A percentile compares a stretch with the other conserved stretches of the same genome.
Conservation (phyloP, 2,888 invertebrate genomes). For the Caenorhabditis wallacei region DNA sequence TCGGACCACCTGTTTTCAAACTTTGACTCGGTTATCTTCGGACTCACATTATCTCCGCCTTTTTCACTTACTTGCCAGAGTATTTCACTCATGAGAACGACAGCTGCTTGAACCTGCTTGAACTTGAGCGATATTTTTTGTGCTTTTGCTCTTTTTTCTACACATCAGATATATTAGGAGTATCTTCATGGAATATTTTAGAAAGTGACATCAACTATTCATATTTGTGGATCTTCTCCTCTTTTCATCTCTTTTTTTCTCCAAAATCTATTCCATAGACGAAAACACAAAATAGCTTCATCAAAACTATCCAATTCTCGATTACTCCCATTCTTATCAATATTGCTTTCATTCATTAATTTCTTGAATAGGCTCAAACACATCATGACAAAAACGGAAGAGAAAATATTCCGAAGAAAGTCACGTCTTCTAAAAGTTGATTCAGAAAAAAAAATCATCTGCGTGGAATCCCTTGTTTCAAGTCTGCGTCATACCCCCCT, state of each 20-base stretch:
- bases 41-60: conserved; percentile 27
- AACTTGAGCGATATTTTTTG: conserved; percentile 49
- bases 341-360: conserved; percentile 6
- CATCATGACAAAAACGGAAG: background rate
- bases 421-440: conserved; percentile 37
- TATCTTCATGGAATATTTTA: conserved; percentile 17
- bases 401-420: conserved; percentile 14
- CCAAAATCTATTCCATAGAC: conserved; percentile 7
- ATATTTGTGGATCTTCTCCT: conserved; percentile 14
- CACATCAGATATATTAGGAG: background rate
- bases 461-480: conserved; percentile 38
- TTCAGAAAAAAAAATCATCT: conserved; percentile 26
- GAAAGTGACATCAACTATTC: conserved; percentile 42
- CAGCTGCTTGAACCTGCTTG: conserved; percentile 55
- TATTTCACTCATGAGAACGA: conserved; percentile 23
- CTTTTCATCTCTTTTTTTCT: conserved; percentile 12
- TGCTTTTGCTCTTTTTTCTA: conserved; percentile 19
- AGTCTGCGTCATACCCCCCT: conserved; percentile 22
- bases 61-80: conserved; percentile 24
- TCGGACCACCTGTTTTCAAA: conserved; percentile 53
- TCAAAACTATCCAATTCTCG: background rate
- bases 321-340: conserved; percentile 20
- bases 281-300: conserved; percentile 18
- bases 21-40: conserved; percentile 20
- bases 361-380: background rate